Base-by-base conservation (phyloP, 2,113 vertebrate species). In the Nothoprocta perdicaria region DNA sequence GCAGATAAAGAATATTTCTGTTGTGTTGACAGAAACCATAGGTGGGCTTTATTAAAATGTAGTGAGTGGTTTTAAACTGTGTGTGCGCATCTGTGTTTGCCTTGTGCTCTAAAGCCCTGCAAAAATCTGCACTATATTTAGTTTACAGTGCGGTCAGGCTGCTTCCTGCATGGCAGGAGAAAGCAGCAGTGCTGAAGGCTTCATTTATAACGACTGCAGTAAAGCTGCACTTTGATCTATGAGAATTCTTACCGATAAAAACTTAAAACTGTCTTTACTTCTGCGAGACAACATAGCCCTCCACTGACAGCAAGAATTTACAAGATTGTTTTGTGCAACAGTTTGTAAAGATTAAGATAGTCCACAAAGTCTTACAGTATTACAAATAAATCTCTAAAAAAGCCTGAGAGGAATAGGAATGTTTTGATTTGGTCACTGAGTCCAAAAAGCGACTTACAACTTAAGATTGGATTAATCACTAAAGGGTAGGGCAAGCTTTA, bases 381-480 rank as follows among this genome's bases (percentile, higher is more conserved):
- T 48, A 60, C 40, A 55, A 48, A 52, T n/a, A 61, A 68, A 84
- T 77, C 24, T 79, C 18, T 48, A 60, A 48, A 66, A 69, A 77
- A 75, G 31, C 61, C 45, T 53, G 14, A 22, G 80, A 88, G 27
- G n/a, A 76, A 72, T 80, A 83, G 4, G 45, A 66, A 33, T 33
- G 7, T 79, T 91, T 93, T 74, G 15, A 22, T 84, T 93, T 82
- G 35, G 45, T 83, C 43, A 27, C 0, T 38, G 41, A 69, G 50
- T 52, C 65, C 21, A 88, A 86, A 91, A 86, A 63, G 8, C 76
- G 65, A 73, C 26, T 63, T 74, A 62, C 6, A 41, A 55, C 17
- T 72, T 88, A 27, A n/a, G 65, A 88, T 11, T 67, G 27, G 38
- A 77, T 88, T 89, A 81, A 92, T 80, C 66, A 40, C n/a, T 43